Evolutionary conservation across 2,113 vertebrate genomes (phyloP), one percentile per base, ranked within the genome.

Genomic region (Irena cyanogastra): DNA sequence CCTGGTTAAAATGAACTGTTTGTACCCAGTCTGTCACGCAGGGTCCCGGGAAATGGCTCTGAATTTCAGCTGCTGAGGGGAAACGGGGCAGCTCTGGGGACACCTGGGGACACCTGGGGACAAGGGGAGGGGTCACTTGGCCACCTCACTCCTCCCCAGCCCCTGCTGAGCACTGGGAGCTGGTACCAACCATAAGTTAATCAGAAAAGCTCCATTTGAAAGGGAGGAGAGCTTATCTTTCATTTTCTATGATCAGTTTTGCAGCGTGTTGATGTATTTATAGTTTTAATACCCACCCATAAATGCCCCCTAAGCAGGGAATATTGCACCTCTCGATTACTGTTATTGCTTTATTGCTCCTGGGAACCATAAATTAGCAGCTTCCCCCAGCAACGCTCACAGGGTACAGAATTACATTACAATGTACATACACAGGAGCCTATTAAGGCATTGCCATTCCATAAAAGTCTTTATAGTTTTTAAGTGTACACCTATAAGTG

Each of bases 341-440:
- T 91, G 50, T 98, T 98, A 98, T 97, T 97, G 95, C 96, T 98
- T 98, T 98, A 98, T 97, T 98, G 96, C 95, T 98, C 95, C 95
- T 90, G 97, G 93, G 74, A 91, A 30, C 89, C 87, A 86, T 98
- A 98, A 98, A 98, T 98, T 97, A 98, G 72, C 92, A 95, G 86
- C 96, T 95, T 97, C 97, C 97, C 94, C 94, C 7, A 24, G 97
- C 97, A 93, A 76, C 70, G 82, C 94, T 96, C 89, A 72, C 83
- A 87, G 96, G 97, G 60, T 9, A 49, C 41, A 27, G 95, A 92
- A 97, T 97, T 94, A 95, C 96, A 97, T 97, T 97, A 96, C 90
- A 95, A 91, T 79, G 75, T n/a, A 82, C 95, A 92, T 81, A 96
- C 96, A 97, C 90, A 95, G 94, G 84, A 97, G 96, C 95, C 95